Conservation (phyloP, 1,140 invertebrate species). For the Lysiphlebus fabarum region DNA sequence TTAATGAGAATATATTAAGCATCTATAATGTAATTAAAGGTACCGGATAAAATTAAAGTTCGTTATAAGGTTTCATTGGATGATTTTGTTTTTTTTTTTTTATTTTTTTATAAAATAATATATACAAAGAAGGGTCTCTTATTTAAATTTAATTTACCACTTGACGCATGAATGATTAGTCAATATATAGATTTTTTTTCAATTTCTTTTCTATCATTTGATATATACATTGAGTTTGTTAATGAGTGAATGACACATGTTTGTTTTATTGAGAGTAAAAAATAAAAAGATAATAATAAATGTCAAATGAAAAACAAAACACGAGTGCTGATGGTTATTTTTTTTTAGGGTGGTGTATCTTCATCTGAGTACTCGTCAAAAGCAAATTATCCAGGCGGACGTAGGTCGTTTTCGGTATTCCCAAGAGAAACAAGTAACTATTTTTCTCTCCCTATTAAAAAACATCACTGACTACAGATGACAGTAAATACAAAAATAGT, state of each 20-base stretch:
- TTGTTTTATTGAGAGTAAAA: neutral
- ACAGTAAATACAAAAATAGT: conserved; percentile 23
- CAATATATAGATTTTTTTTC: no score
- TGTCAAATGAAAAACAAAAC: conserved; percentile 27
- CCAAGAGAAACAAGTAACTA: conserved; percentile 29
- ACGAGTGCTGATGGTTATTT: conserved; percentile 32
- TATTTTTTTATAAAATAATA: no score
- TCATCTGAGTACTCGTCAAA: conserved; percentile 35
- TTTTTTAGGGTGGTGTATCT: conserved; percentile 12
- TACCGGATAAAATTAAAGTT: conserved; percentile 42
- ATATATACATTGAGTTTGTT: no score
- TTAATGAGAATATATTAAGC: conserved; percentile 43
- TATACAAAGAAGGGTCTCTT: no score
- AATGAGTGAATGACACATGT: neutral
- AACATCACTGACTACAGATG: neutral
- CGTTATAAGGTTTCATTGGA: conserved; percentile 28
- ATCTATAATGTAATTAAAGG: conserved; percentile 33
- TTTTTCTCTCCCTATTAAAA: neutral
- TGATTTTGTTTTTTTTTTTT: no score
- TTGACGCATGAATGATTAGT: no score
- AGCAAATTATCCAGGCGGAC: conserved; percentile 42
- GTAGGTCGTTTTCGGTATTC: conserved; percentile 37
- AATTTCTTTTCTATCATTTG: no score
- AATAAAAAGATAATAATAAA: neutral
- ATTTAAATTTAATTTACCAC: no score